Evolutionary conservation across 2,888 invertebrate genomes (phyloP).

Genomic region (Microctonus brassicae): DNA sequence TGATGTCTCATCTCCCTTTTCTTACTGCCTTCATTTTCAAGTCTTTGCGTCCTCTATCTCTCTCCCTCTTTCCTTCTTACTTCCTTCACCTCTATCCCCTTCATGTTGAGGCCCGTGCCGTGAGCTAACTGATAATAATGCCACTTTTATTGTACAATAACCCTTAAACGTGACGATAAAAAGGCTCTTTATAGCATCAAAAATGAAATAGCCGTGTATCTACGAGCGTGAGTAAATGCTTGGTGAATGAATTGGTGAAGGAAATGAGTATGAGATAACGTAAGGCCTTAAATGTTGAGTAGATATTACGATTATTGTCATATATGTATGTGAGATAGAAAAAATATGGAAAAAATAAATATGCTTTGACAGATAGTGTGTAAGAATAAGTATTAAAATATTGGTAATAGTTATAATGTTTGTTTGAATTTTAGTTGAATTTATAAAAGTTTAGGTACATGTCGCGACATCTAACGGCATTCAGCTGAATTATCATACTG

Average conservation of each 20-base stretch:
- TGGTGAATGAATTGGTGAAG: background rate
- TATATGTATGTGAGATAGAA: too few species aligned
- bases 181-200: constrained; percentile 65
- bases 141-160: constrained; percentile 69
- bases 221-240: constrained; percentile 27
- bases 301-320: too few species aligned
- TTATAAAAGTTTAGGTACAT: constrained; percentile 42
- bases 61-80: background rate
- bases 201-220: constrained; percentile 64
- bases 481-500: constrained; percentile 45
- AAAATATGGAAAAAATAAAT: too few species aligned
- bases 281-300: background rate
- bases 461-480: constrained; percentile 58
- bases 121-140: constrained; percentile 69
- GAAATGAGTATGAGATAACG: background rate
- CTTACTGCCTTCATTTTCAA: too few species aligned
- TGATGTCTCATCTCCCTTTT: too few species aligned
- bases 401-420: background rate
- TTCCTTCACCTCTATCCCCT: constrained; percentile 23
- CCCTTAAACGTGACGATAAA: constrained; percentile 68
- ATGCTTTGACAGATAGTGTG: too few species aligned
- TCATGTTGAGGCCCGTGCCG: constrained; percentile 48
- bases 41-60: background rate
- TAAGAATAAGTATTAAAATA: background rate
- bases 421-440: background rate